These are phyloP conservation scores for Paratrypauchen microcephalus DNA, from an alignment of 2,797 vertebrate species.

Conservation along the genomic window DNA sequence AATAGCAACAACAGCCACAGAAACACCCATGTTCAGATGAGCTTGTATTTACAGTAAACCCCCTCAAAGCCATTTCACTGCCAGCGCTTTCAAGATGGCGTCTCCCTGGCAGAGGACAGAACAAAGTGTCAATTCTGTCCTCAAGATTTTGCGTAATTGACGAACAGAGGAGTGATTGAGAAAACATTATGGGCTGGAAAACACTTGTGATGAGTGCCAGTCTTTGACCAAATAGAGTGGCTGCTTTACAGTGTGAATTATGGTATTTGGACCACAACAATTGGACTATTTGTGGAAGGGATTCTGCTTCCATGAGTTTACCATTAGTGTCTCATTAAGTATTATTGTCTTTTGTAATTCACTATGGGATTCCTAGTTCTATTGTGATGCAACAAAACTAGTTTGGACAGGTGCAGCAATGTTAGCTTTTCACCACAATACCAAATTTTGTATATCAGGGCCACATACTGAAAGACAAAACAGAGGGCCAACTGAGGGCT, in stretches of 20 bases:
- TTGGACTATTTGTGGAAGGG: constrained; percentile 28
- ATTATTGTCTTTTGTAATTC: too few relatives aligned
- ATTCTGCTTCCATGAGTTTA: constrained; percentile 19
- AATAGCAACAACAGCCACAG: constrained; percentile 52
- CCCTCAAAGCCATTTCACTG: constrained; percentile 1
- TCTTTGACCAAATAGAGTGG: constrained; percentile 6
- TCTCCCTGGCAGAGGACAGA: constrained; percentile 4
- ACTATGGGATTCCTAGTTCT: neutral
- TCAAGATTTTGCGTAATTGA: constrained; percentile 3
- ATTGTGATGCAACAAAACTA: neutral
- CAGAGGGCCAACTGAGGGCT: too few relatives aligned
- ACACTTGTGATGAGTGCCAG: constrained; percentile 2
- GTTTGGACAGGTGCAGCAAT: neutral
- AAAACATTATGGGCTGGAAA: neutral
- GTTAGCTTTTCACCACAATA: too few relatives aligned
- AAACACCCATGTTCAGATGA: constrained; percentile 47
- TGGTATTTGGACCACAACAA: constrained; percentile 19
- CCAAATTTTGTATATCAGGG: too few relatives aligned
- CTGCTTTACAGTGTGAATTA: constrained; percentile 24
- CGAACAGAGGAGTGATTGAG: neutral
- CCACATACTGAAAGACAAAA: too few relatives aligned
- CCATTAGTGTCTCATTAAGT: neutral
- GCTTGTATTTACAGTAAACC: constrained; percentile 29
- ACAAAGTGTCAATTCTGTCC: constrained; percentile 18
- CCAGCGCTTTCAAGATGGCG: neutral